These are phyloP conservation scores for Okamejei kenojei DNA, from an alignment of 2,797 vertebrate species.

Conservation along the genomic window DNA sequence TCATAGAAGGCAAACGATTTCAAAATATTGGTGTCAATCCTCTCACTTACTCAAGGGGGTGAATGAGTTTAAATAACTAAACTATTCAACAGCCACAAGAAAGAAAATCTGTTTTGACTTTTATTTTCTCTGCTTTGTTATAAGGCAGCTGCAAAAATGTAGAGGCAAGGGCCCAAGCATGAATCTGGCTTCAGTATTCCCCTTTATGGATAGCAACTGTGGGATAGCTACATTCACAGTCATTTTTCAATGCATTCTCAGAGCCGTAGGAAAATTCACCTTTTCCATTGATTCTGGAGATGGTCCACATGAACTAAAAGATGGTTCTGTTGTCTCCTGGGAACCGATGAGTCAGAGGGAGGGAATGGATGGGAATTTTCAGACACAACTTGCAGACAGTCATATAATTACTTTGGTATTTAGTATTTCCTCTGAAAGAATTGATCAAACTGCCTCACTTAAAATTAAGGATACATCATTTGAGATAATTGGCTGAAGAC, in stretches of 20 bases:
- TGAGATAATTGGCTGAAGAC: not conserved
- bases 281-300: not conserved
- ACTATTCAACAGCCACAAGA: not conserved
- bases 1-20: not conserved
- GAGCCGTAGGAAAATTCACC: not conserved
- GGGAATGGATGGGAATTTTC: not conserved
- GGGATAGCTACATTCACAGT: not conserved
- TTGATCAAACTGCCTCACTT: not conserved
- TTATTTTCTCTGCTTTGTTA: not conserved
- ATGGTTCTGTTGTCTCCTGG: not conserved
- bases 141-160: not conserved
- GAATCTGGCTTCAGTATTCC: not conserved
- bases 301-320: not conserved
- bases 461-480: not conserved
- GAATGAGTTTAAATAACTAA: not conserved
- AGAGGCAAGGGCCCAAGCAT: not conserved
- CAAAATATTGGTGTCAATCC: not conserved
- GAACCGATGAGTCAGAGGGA: not conserved
- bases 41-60: not conserved
- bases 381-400: not conserved
- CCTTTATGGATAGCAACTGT: not conserved
- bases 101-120: not conserved
- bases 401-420: not conserved
- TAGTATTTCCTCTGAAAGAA: not conserved
- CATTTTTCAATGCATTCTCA: not conserved